Base-by-base conservation (phyloP, 2,797 vertebrate genomes). In the Acanthiza pusilla region DNA sequence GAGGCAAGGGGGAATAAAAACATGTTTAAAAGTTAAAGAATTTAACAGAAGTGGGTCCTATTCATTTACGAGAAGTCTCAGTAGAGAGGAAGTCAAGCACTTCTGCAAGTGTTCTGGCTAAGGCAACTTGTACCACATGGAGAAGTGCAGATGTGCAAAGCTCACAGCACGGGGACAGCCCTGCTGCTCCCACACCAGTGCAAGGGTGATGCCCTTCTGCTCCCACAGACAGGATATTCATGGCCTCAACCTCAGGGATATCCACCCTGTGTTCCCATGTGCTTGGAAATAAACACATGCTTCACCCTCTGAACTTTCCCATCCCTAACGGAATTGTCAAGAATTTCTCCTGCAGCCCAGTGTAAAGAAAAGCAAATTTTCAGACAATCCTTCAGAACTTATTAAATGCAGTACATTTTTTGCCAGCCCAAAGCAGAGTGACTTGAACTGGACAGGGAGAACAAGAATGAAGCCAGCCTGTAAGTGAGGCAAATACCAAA, bases 11-110 rank as follows among this genome's bases (percentile, higher is more conserved):
- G 60, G 77, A 95, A 96, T 79, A 82, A 75, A 87, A 93, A 80
- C 30, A 58, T 6, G 16, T 79, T 95, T 86, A 91, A 84, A 96
- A 96, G 85, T 88, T 86, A 86, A 89, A 80, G 45, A 83, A 80
- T 62, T 84, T 81, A 92, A 88, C 58, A 83, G 83, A 91, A 88
- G 29, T 40, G 72, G 36, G 60, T 90, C 75, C 80, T 82, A 42
- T 32, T 57, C 38, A 32, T 80, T 94, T 86, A 91, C 0, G 2
- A 23, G 63, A 86, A 88, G 48, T 67, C 91, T 87, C 67, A 43
- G 71, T 48, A 84, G 51, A 32, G 40, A 84, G 45, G 55, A 47
- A 88, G 9, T 5, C 42, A 50, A 63, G 54, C 13, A 36, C 32
- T 58, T 62, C 74, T 50, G 23, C 19, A 45, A 75, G 40, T 38